phyloP scores from a whole-genome alignment of 2,113 vertebrate genomes.

The Bubo bubo region DNA sequence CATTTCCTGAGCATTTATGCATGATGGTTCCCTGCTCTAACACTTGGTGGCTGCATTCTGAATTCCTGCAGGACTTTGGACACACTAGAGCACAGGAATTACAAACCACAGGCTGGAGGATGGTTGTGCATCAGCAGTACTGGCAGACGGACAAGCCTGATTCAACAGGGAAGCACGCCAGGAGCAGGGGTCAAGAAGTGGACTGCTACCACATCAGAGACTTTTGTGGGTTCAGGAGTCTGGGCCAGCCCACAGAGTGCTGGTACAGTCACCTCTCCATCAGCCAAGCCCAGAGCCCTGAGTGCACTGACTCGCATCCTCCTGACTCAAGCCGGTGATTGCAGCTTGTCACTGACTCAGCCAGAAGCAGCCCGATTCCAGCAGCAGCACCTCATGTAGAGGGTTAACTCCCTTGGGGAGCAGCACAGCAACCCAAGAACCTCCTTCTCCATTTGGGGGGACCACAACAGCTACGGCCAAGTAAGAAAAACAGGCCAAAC shows the following conservation, averaged over 20 bases:
- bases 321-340: not conserved
- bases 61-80: not conserved
- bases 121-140: not conserved
- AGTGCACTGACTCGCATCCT: not conserved
- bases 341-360: not conserved
- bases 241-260: not conserved
- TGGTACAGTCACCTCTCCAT: not conserved
- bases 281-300: not conserved
- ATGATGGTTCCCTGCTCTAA: not conserved
- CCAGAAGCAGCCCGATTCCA: not conserved
- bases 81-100: not conserved
- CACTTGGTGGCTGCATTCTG: not conserved
- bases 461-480: not conserved
- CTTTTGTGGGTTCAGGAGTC: not conserved
- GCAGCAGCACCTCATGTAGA: not conserved
- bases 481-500: not conserved
- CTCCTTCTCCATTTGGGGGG: not conserved
- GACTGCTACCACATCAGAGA: conserved; percentile 22
- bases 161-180: not conserved
- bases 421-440: not conserved
- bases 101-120: not conserved
- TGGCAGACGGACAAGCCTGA: not conserved
- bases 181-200: not conserved
- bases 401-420: not conserved
- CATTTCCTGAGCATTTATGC: not conserved